These are phyloP conservation scores for Scatophagus argus DNA, from an alignment of 2,113 vertebrate species.

Conservation along the genomic window DNA sequence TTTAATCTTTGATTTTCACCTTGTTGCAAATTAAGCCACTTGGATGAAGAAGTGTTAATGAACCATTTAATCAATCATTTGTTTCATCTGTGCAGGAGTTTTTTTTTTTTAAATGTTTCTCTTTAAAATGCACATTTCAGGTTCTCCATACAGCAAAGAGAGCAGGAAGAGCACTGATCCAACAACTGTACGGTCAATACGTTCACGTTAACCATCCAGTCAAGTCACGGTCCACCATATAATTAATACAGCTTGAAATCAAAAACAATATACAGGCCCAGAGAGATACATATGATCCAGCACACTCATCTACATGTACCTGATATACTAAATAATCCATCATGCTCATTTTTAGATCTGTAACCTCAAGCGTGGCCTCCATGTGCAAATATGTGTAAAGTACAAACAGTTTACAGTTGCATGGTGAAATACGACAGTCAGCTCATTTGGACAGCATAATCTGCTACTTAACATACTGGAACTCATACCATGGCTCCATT, in stretches of 20 bases:
- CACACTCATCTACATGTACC: background rate
- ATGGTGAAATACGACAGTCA: slow-evolving; percentile 11
- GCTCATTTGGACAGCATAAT: slow-evolving; percentile 37
- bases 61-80: too few species aligned
- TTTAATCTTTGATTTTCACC: too few species aligned
- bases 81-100: too few species aligned
- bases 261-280: background rate
- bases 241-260: background rate
- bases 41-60: too few species aligned
- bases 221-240: background rate
- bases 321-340: slow-evolving; percentile 16
- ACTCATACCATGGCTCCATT: slow-evolving; percentile 23
- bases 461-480: slow-evolving; percentile 19
- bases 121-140: background rate
- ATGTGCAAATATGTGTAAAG: slow-evolving; percentile 33
- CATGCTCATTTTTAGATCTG: background rate
- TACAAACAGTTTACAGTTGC: slow-evolving; percentile 17
- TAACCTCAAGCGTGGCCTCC: background rate
- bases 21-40: too few species aligned
- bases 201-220: background rate
- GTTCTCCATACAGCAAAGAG: background rate
- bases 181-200: background rate
- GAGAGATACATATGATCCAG: too few species aligned
- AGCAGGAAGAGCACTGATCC: background rate
- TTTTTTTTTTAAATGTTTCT: too few species aligned